Conservation (phyloP, 1,140 invertebrate genomes). For the Teleogryllus occipitalis region DNA sequence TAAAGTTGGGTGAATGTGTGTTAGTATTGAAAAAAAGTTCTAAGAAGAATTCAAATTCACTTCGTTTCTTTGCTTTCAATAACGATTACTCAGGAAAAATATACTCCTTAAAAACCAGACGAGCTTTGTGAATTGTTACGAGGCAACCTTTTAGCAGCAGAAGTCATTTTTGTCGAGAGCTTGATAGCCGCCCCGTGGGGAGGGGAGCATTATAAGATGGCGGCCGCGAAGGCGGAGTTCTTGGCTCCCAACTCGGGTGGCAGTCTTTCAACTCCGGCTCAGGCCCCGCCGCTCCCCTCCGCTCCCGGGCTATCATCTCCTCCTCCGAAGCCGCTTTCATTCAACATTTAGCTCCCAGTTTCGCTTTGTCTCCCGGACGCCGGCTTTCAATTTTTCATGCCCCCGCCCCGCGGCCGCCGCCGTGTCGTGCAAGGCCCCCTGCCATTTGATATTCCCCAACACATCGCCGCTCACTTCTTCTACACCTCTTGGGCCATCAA, state of each 20-base stretch:
- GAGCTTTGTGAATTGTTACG: background rate
- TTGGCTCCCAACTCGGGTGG: background rate
- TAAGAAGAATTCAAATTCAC: too few relatives aligned
- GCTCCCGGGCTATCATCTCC: background rate
- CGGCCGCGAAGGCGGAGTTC: background rate
- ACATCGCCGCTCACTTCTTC: background rate
- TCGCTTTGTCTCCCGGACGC: background rate
- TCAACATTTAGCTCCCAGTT: slow-evolving; percentile 2
- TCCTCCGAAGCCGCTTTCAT: background rate
- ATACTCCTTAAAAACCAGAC: background rate
- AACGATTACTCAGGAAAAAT: background rate
- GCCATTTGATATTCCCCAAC: background rate
- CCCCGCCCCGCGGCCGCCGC: too few relatives aligned
- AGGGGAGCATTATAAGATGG: background rate
- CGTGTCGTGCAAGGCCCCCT: background rate
- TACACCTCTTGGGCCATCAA: too few relatives aligned
- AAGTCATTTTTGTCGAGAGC: background rate
- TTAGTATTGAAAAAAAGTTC: too few relatives aligned
- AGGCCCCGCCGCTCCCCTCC: too few relatives aligned
- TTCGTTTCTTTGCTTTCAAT: too few relatives aligned
- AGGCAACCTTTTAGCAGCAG: background rate
- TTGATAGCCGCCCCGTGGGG: background rate
- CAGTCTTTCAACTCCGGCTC: background rate
- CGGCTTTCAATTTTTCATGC: background rate
- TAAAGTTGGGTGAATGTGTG: too few relatives aligned